phyloP scores from a whole-genome alignment of 2,797 vertebrate species.

The Neostethus bicornis region DNA sequence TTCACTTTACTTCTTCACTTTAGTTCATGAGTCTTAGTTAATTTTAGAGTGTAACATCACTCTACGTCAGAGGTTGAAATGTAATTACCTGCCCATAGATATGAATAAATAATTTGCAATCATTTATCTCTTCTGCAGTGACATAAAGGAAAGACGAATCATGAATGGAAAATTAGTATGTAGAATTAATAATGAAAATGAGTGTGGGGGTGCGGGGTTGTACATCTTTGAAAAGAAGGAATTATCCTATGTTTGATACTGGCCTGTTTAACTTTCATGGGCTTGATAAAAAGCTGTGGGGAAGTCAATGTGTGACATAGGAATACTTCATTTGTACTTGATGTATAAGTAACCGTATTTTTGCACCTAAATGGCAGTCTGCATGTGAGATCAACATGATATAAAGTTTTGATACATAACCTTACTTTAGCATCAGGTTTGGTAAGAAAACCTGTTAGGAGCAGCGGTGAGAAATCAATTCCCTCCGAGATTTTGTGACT shows the following conservation, averaged over 20 bases:
- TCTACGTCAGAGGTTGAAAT: slow-evolving; percentile 44
- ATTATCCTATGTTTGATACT: slow-evolving; percentile 1
- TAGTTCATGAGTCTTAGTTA: slow-evolving; percentile 25
- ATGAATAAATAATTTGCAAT: slow-evolving; percentile 68
- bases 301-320: slow-evolving; percentile 1
- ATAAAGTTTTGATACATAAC: too few relatives aligned
- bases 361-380: too few relatives aligned
- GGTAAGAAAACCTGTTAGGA: too few relatives aligned
- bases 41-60: slow-evolving; percentile 53
- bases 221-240: slow-evolving; percentile 21
- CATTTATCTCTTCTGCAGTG: slow-evolving; percentile 48
- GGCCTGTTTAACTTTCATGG: slow-evolving; percentile 6
- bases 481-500: too few relatives aligned
- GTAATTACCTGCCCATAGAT: slow-evolving; percentile 66
- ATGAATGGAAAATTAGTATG: slow-evolving; percentile 51
- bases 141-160: slow-evolving; percentile 59
- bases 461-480: too few relatives aligned
- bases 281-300: slow-evolving; percentile 10
- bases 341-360: too few relatives aligned
- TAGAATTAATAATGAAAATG: slow-evolving; percentile 44
- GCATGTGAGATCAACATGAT: too few relatives aligned
- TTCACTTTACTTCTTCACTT: not conserved
- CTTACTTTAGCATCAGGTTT: too few relatives aligned
- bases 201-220: slow-evolving; percentile 31
- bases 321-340: too few relatives aligned